Base-by-base conservation (phyloP, 2,797 vertebrate species). In the Mormyrus hasselquistii region DNA sequence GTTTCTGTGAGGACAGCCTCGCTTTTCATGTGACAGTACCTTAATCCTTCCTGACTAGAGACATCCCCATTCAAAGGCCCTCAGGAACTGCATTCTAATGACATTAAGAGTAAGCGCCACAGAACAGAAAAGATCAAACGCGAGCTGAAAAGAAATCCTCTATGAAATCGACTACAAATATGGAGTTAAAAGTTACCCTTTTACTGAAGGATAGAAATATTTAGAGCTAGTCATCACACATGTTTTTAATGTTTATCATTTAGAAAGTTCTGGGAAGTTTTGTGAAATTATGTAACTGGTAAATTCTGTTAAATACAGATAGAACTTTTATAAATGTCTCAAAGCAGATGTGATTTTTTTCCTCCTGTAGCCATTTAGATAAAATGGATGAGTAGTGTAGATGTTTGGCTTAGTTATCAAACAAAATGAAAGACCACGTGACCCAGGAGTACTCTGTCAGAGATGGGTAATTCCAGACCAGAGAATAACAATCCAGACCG, bases 1-100 rank as follows among this genome's bases (percentile, higher is more conserved):
- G 92, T 93, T 93, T 92, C 89, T 88, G 86, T 10, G 91, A 92
- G 91, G 92, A 93, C 91, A 86, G 90, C 90, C 90, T 90, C 88
- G 88, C 91, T 93, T 94, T 94, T 94, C 85, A 92, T 92, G 92
- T 94, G 93, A 93, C 91, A 90, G 91, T 57, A 91, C 92, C 92
- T 93, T 93, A 95, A 95, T 94, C 95, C 93, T 90, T 87, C 12
- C 84, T 34, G 90, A 93, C 89, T 91, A 57, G 91, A 90, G 92
- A 92, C 91, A 90, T 57, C 19, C 88, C 88, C 59, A 65, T 88
- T 86, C 89, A 92, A 90, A 90, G 89, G 89, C 65, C 91, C 91
- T 90, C 90, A 91, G 93, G 93, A 93, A 92, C 91, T 89, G 88
- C 90, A 86, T 87, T 91, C 88, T 93, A 93, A 94, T 94, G 94